Base-by-base conservation (phyloP, 2,797 vertebrate species). In the Crypturellus tataupa region DNA sequence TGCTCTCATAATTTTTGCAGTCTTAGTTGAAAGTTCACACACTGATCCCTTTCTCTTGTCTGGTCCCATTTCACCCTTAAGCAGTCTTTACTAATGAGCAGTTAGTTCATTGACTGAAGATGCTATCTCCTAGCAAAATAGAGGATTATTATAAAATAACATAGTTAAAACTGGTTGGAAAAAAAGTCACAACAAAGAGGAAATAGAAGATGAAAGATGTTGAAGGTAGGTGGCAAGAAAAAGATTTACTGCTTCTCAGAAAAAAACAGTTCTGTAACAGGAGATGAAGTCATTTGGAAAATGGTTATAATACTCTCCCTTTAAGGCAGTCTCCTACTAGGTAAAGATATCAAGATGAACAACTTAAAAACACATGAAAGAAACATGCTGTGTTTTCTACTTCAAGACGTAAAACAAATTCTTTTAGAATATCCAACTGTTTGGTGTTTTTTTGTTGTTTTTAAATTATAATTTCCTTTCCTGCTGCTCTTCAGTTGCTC, bases 221-320 rank as follows among this genome's bases (percentile, higher is more conserved):
- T 87, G n/a, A 44, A 39, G 37, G 44, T 73, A 80, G 3, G 17
- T 46, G 47, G 4, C 5, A 87, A 75, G n/a, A 46, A 68, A 86
- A 92, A 91, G 58, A 53, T 72, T 89, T 56, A 90, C 58, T 81
- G 35, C 80, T 95, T 76, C 69, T 79, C 25, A 49, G 73, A 89
- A 90, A 80, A 67, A 89, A 71, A 62, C 31, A 49, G 71, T 84
- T 27, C 55, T 85, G 86, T 93, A 97, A 94, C 3, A 56, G 42
- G 91, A 96, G 85, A 91, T 68, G 60, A 97, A 96, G 88, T 95
- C 31, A 90, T 92, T 70, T 94, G 89, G 85, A 97, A 95, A 96
- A 95, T 23, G 12, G 37, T 40, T 89, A 12, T 77, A 65, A 87
- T 96, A 84, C 75, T 94, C 85, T 91, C 44, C 46, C 47, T 96